Evolutionary conservation across 2,113 vertebrate species (phyloP), one percentile per base, ranked within the genome.

Genomic region (Seriola aureovittata): DNA sequence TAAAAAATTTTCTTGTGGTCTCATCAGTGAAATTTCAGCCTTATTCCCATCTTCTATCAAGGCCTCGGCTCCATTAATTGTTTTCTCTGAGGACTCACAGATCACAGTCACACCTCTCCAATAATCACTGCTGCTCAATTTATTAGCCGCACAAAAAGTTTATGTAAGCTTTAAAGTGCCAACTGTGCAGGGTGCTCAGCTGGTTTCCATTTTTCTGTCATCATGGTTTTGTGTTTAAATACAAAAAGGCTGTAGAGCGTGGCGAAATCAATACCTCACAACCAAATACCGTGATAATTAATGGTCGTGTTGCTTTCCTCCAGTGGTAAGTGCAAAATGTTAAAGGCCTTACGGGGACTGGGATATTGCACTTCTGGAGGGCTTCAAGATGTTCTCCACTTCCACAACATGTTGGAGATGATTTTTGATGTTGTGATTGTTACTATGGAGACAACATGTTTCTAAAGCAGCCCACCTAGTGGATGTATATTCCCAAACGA

Each of bases 161-260:
- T 88, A 82, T 68, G 70, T 81, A 44, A 46, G 42, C 68, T 75
- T 70, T 82, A 58, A 90, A 82, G 80, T 81, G 83, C 75, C 81
- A 92, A 82, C 75, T 58, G 68, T 79, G 73, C 62, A 19, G 58
- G 36, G 67, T 71, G 32, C 83, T 91, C 93, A 92, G 85, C 85
- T 93, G 94, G 85, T 91, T 94, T 90, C 57, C 82, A 94, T 95
- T 93, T 86, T 70, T 81, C 79, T 90, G 90, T 93, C 90, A 86
- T 92, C 59, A 25, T 52, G 65, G 69, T 73, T 88, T 81, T 72
- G 63, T 70, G 60, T 89, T 88, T 79, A 62, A 92, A 75, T 36
- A 32, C 72, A 57, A 85, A 81, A 32, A 78, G 64, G 54, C 85
- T 70, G 69, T 78, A 70, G 52, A 80, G 62, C 68, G 70, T 25